phyloP scores from a whole-genome alignment of 2,888 invertebrate species.

The Drosophila mercatorum region DNA sequence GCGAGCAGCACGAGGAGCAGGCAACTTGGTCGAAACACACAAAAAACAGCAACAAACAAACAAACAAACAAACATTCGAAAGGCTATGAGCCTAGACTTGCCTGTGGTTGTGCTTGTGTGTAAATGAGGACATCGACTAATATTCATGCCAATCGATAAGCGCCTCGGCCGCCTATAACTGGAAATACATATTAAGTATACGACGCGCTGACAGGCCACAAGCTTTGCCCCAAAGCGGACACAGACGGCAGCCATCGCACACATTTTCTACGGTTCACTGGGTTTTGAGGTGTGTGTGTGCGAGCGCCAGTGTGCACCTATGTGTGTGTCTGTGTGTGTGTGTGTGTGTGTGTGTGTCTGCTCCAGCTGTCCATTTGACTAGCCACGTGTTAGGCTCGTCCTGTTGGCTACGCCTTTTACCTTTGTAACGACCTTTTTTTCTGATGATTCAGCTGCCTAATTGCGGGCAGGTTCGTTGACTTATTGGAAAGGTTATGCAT shows the following conservation, averaged over 20 bases:
- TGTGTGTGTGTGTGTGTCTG: background rate
- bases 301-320: background rate
- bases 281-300: slow-evolving; percentile 53
- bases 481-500: slow-evolving; percentile 61
- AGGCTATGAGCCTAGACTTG: slow-evolving; percentile 45
- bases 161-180: slow-evolving; percentile 68
- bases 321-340: slow-evolving; percentile 5
- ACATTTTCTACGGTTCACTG: slow-evolving; percentile 60
- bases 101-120: slow-evolving; percentile 25
- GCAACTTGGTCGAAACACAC: slow-evolving; percentile 1
- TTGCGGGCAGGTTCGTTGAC: slow-evolving; percentile 64
- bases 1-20: slow-evolving; percentile 26
- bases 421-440: slow-evolving; percentile 17
- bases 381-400: slow-evolving; percentile 42
- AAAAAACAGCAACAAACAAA: slow-evolving; percentile 13
- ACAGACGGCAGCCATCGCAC: slow-evolving; percentile 22
- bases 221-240: slow-evolving; percentile 32
- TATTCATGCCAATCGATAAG: slow-evolving; percentile 80
- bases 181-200: slow-evolving; percentile 77
- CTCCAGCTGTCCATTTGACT: slow-evolving; percentile 8
- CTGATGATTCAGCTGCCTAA: slow-evolving; percentile 39
- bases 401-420: slow-evolving; percentile 27
- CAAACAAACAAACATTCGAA: slow-evolving; percentile 48
- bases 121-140: slow-evolving; percentile 78
- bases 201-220: slow-evolving; percentile 64